Base-by-base conservation (phyloP, 2,888 invertebrate species). In the Tinea semifulvella region DNA sequence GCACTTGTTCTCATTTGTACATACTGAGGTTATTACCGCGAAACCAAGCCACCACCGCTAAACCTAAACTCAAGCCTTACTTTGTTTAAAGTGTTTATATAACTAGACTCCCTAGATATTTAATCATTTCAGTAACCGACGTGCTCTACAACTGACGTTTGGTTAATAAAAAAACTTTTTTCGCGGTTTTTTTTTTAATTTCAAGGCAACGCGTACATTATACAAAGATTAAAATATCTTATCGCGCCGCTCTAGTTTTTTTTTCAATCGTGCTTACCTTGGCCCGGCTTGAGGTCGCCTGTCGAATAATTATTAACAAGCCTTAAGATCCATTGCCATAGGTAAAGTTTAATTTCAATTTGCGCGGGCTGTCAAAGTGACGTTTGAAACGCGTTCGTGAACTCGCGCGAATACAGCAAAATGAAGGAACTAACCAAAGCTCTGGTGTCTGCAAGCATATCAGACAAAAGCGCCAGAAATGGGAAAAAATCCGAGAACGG, bases 341-440 rank as follows among this genome's bases (percentile, higher is more conserved):
- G 50, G 50, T 13, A 51, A 54, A 58, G 40, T 52, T 50, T 45
- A 51, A 4, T 36, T 36, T 8, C 8, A 18, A 50, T 53, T 56
- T 54, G 54, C 50, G 52, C 51, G 16, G 17, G 50, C 57, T 70
- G 70, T 71, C 71, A 72, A 68, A 73, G 72, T 76, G 75, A 76
- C 75, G 67, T 72, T 62, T 59, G 50, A 63, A 66, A 68, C 10
- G 58, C 64, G 70, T n/a, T n/a, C 75, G 76, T 68, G 65, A 69
- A 72, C 36, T 16, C n/a, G 16, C 36, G 36, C 16, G 36, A 7
- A 18, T 36, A 14, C n/a, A 27, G 36, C 17, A 36, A 46, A 55
- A 77, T 79, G 77, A 79, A 71, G 73, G 77, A 76, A 56, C 56
- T 77, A 47, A 56, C 54, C n/a, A 68, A 71, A 27, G 56, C 69